Base-by-base conservation (phyloP, 2,113 vertebrate genomes). In the sheep (Ovis aries) region DNA sequence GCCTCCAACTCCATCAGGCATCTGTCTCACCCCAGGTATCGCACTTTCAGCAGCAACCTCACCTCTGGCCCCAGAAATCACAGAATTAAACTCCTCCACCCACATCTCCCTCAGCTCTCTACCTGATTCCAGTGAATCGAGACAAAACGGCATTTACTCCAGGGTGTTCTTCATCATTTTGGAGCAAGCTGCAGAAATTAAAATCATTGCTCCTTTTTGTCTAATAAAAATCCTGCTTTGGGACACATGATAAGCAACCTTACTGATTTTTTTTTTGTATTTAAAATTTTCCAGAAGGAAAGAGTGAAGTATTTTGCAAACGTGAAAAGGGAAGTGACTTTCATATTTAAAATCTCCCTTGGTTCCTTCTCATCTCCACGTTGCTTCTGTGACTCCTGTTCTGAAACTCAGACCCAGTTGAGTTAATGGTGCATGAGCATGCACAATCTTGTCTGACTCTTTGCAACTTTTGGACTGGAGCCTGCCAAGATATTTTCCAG, bases 221-320 rank as follows among this genome's bases (percentile, higher is more conserved):
- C 93, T 77, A 90, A 80, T 92, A 90, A 96, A 96, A 95, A 94
- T 82, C 80, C 93, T 94, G 52, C 74, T 88, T 90, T 90, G 92
- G 92, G 36, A 92, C 57, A 87, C 74, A 77, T 64, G 84, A 95
- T 96, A 97, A 95, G 80, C 57, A 95, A 94, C 14, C 48, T 97
- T 97, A 91, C 84, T 91, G 94, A 97, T 94, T 96, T 98, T 87
- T 98, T 87, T 94, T 96, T 92, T 97, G 84, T 93, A 95, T 86
- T 98, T 94, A 97, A 97, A 93, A 71, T 10, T 89, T 89, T 89
- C 43, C 9, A 55, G 62, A 10, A 59, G 50, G 82, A 93, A 83
- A 91, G 31, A 87, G 93, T 77, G 77, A 83, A 21, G 25, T 48
- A 16, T 94, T 87, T 96, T 80, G 25, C 60, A 74, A 74, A 97